phyloP scores from a whole-genome alignment of 2,888 invertebrate species.

The Zonitis immaculata region DNA sequence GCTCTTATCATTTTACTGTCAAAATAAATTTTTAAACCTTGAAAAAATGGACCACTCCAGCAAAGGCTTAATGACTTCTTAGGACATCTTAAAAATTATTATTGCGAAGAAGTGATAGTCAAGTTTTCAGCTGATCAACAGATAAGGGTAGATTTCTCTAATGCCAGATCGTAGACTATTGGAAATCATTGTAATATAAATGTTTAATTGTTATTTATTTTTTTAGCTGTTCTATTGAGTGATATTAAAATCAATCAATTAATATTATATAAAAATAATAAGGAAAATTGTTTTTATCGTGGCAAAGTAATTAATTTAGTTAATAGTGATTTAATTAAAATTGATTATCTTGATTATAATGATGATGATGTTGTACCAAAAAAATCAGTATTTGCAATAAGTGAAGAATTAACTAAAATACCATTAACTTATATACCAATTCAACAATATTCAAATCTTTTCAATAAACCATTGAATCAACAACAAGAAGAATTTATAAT shows the following conservation, averaged over 20 bases:
- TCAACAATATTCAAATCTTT: neutral
- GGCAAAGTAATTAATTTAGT: too few relatives aligned
- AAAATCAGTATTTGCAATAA: neutral
- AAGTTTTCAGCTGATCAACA: too few relatives aligned
- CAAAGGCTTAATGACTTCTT: too few relatives aligned
- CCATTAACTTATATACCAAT: neutral
- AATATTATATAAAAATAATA: neutral
- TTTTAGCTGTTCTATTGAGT: neutral
- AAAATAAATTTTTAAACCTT: too few relatives aligned
- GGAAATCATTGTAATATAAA: too few relatives aligned
- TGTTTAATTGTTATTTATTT: neutral
- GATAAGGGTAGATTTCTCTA: too few relatives aligned
- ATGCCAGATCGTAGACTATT: too few relatives aligned
- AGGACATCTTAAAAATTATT: too few relatives aligned
- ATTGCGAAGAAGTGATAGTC: too few relatives aligned
- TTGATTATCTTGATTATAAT: constrained; percentile 6
- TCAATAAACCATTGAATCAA: neutral
- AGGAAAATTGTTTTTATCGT: neutral
- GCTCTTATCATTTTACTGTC: too few relatives aligned
- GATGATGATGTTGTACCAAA: neutral
- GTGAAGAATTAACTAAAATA: neutral
- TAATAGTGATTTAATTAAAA: neutral
- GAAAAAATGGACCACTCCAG: too few relatives aligned
- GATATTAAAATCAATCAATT: constrained; percentile 1
- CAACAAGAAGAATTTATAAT: neutral